These are phyloP conservation scores for Cromileptes altivelis DNA, from an alignment of 2,113 vertebrate species.

Conservation along the genomic window DNA sequence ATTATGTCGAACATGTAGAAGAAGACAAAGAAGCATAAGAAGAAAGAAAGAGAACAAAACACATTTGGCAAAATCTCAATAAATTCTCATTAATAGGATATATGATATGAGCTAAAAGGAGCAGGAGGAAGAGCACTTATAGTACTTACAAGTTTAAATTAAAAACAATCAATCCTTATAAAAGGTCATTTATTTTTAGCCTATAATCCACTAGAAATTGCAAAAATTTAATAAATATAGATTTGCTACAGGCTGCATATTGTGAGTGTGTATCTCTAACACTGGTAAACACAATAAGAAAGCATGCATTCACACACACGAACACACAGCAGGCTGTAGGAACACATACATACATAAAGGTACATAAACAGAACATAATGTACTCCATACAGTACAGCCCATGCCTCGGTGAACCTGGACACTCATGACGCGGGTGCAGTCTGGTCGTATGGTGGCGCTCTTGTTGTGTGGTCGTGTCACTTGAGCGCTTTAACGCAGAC, in stretches of 20 bases:
- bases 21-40: no score
- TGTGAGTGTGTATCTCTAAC: background rate
- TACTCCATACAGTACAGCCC: background rate
- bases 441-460: constrained; percentile 76
- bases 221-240: no score
- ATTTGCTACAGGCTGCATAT: background rate
- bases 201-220: no score
- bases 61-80: no score
- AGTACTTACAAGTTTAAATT: no score
- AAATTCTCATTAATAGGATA: no score
- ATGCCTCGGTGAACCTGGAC: background rate
- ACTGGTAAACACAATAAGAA: background rate
- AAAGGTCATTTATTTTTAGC: no score
- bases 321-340: background rate
- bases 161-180: no score
- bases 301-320: background rate
- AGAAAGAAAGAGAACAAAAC: no score
- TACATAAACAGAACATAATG: background rate
- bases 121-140: no score
- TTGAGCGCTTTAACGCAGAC: constrained; percentile 65
- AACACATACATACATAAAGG: background rate
- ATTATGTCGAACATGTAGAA: no score
- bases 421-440: background rate
- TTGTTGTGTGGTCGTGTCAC: constrained; percentile 37
- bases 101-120: no score